Evolutionary conservation across 2,888 invertebrate genomes (phyloP), one percentile per base, ranked within the genome.

Genomic region (Endotricha flammealis): DNA sequence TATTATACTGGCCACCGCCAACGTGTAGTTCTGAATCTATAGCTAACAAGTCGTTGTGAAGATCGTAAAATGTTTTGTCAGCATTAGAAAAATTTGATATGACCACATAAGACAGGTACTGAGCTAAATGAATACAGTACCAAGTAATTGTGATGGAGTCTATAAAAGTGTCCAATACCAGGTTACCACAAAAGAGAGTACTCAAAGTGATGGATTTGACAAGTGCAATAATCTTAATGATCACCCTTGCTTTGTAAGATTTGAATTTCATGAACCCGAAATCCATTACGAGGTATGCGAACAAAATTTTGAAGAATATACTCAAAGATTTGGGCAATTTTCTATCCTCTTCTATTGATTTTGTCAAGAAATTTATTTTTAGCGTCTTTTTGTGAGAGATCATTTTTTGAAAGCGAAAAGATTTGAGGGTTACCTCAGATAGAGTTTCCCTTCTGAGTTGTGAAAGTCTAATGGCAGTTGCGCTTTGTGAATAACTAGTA

Each of bases 241-340:
- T 4, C 1, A 10, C 7, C 12, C 29, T 39, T 0, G 20, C n/a
- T 31, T 3, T 27, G 3, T 8, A 20, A 27, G 28, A 24, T 20
- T 29, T 32, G 9, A 28, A 29, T 12, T 24, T 24, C 6, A 39
- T 17, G 12, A 32, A 36, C 2, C 36, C 39, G 12, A 39, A 24
- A 17, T 39, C 39, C 1, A 32, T 23, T 7, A 12, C 13, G 9
- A 39, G 28, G 3, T 28, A 9, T n/a, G 32, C 12, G 16, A 36
- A 27, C 2, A 35, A n/a, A 9, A 39, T 5, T 14, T 27, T 35
- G n/a, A 39, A 35, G 7, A 34, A 25, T 7, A 11, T 17, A 14
- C 13, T 12, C 1, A 29, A 2, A 7, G 9, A 12, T 24, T 29
- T 29, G 5, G 33, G 24, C n/a, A 29, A 7, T 12, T 23, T 33